Evolutionary conservation across 2,797 vertebrate genomes (phyloP), one percentile per base, ranked within the genome.

Genomic region (Zalophus californianus): DNA sequence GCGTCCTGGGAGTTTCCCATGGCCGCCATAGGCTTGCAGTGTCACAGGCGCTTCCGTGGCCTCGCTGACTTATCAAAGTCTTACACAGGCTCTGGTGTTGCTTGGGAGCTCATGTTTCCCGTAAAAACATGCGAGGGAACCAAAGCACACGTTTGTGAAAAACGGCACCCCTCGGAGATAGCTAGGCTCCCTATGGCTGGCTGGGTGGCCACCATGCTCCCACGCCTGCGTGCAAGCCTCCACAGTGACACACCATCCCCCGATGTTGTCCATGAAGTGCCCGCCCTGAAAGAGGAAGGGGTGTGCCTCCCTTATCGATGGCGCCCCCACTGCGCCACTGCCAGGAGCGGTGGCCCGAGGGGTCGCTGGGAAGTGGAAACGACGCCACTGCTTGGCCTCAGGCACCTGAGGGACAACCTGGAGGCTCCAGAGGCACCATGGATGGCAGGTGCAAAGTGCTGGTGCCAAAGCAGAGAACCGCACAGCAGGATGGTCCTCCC

Each of bases 231-330:
- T 35, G 66, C 66, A 4, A n/a, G 66, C n/a, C 9, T 8, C n/a
- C 64, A 35, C 32, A 9, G 32, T 9, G 16, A 20, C 32, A 20
- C n/a, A 7, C 32, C 7, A 7, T 9, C n/a, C 66, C 11, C 14
- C 9, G 2, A 4, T 35, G 16, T 11, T 10, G 18, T 16, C 18
- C 66, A 10, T 0, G n/a, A 35, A 4, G 66, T n/a, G 18, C n/a
- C 66, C 2, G 66, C n/a, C 18, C n/a, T 35, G 32, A 68, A 11
- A 35, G n/a, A n/a, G n/a, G 8, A 20, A 68, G 18, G 9, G 66
- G 7, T n/a, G 3, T 3, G 7, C 14, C 14, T n/a, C 66, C 66
- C 66, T 66, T n/a, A 16, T 18, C 15, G 29, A 35, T 8, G 4
- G 66, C 66, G 11, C n/a, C n/a, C n/a, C 41, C 7, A 44, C 41